Conservation (phyloP, 2,888 invertebrate genomes). For the Macaria notata region DNA sequence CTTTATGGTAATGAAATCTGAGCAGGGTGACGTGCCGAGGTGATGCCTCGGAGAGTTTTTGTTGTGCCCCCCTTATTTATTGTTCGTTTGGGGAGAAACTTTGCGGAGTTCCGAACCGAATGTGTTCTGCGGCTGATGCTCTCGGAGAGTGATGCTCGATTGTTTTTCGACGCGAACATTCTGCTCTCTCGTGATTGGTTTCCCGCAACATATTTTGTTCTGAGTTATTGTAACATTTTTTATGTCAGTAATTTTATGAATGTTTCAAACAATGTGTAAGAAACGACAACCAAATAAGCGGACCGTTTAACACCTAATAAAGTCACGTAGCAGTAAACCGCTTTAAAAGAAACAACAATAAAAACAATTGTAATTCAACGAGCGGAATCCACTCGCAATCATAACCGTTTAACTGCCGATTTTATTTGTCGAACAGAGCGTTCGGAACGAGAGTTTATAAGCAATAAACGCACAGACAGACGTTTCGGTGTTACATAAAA, state of each 20-base stretch:
- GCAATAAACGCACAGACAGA: constrained; percentile 79
- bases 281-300: background rate
- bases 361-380: constrained; percentile 57
- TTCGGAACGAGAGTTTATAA: constrained; percentile 76
- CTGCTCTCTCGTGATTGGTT: constrained; percentile 49
- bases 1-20: constrained; percentile 83
- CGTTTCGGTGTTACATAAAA: constrained; percentile 80
- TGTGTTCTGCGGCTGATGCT: constrained; percentile 69
- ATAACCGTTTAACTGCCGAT: constrained; percentile 62
- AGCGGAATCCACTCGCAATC: constrained; percentile 62
- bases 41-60: constrained; percentile 80
- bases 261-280: background rate
- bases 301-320: constrained; percentile 15
- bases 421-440: constrained; percentile 75
- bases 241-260: background rate
- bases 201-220: constrained; percentile 22
- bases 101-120: constrained; percentile 69
- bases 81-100: constrained; percentile 74
- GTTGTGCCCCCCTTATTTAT: constrained; percentile 79
- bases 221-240: background rate
- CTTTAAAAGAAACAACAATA: constrained; percentile 43
- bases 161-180: constrained; percentile 49
- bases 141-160: constrained; percentile 45
- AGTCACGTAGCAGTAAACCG: constrained; percentile 37
- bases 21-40: constrained; percentile 81